Conservation (phyloP, 2,888 invertebrate species). For the Ceraclea dissimilis region DNA sequence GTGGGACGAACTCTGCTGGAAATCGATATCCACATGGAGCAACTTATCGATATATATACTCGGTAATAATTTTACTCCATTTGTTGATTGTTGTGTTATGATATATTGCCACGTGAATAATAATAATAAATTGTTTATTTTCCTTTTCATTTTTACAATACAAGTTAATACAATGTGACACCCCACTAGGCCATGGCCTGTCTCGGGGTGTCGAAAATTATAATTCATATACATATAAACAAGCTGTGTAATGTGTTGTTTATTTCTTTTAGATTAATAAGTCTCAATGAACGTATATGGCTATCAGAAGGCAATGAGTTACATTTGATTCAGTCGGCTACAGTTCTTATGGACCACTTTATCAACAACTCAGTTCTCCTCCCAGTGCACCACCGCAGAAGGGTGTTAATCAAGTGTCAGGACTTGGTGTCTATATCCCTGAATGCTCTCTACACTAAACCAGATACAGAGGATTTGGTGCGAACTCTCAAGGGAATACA, state of each 20-base stretch:
- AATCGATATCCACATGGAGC: slow-evolving; percentile 68
- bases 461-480: slow-evolving; percentile 57
- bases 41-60: slow-evolving; percentile 76
- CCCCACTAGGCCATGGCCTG: too few species aligned
- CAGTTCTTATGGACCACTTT: slow-evolving; percentile 62
- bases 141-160: too few species aligned
- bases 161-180: too few species aligned
- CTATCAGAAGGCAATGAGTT: slow-evolving; percentile 76
- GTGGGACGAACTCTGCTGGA: slow-evolving; percentile 70
- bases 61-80: slow-evolving; percentile 40
- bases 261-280: slow-evolving; percentile 51
- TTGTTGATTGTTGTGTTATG: not conserved
- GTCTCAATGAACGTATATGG: slow-evolving; percentile 81
- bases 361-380: slow-evolving; percentile 56
- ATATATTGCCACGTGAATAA: not conserved
- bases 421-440: slow-evolving; percentile 70
- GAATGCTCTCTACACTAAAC: slow-evolving; percentile 67
- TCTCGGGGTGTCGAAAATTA: too few species aligned
- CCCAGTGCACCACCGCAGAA: slow-evolving; percentile 38
- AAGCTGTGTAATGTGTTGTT: too few species aligned
- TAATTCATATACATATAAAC: too few species aligned
- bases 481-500: slow-evolving; percentile 40
- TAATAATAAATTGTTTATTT: slow-evolving; percentile 11
- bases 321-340: slow-evolving; percentile 73
- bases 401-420: slow-evolving; percentile 54